Evolutionary conservation across 2,113 vertebrate species (phyloP).

Genomic region (Pluvianellus socialis): DNA sequence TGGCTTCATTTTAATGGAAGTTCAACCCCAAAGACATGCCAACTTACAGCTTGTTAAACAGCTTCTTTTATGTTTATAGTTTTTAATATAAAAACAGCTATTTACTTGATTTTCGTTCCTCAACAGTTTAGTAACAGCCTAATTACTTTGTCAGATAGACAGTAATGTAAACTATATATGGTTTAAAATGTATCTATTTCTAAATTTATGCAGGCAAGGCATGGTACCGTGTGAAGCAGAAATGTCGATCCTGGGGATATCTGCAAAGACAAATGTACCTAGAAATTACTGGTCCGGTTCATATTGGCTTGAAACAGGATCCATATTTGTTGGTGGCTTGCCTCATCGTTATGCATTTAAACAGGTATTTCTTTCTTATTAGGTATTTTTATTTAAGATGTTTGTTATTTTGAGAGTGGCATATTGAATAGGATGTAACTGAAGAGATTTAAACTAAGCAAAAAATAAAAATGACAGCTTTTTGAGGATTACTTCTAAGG

Average conservation of each 20-base stretch:
- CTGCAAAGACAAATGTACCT: constrained; percentile 42
- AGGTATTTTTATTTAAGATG: neutral
- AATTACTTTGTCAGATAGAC: constrained; percentile 45
- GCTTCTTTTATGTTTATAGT: constrained; percentile 9
- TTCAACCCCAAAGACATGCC: neutral
- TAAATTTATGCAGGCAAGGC: constrained; percentile 74
- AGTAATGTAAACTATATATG: neutral
- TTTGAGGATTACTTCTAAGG: neutral
- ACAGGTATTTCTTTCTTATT: constrained; percentile 62
- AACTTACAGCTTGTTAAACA: constrained; percentile 37
- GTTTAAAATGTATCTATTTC: constrained; percentile 21
- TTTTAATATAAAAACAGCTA: constrained; percentile 8
- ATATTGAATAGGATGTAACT: neutral
- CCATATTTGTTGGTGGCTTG: constrained; percentile 79
- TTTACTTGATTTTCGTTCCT: constrained; percentile 50
- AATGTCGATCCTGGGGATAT: constrained; percentile 67
- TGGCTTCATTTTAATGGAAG: constrained; percentile 1
- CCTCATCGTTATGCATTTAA: constrained; percentile 62
- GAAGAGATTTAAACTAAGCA: neutral
- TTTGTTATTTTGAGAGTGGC: neutral
- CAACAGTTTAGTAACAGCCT: constrained; percentile 29
- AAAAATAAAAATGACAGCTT: neutral
- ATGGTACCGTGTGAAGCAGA: constrained; percentile 80
- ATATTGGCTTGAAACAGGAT: constrained; percentile 59
- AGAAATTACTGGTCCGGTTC: constrained; percentile 60